Conservation (phyloP, 2,113 vertebrate genomes). For the Pseudorhombus dupliciocellatus region DNA sequence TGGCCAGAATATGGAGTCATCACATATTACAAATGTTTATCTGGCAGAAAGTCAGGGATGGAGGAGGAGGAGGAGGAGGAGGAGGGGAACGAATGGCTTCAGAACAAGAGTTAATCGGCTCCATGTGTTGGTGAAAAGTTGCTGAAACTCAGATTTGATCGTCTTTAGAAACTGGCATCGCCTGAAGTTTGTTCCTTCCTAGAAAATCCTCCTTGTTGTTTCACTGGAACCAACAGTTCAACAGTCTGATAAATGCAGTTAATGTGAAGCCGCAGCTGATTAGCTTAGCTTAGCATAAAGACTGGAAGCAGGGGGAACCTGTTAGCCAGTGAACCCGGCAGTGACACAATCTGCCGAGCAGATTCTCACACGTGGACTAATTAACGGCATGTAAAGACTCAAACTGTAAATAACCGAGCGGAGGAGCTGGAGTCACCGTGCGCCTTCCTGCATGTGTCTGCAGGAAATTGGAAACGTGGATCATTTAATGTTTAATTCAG, state of each 20-base stretch:
- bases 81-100: conserved; percentile 25
- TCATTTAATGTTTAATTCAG: too few species aligned
- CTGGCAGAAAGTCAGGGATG: conserved; percentile 37
- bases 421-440: too few species aligned
- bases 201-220: not conserved
- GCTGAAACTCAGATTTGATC: not conserved
- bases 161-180: not conserved
- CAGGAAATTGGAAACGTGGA: too few species aligned
- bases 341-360: too few species aligned
- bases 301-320: not conserved
- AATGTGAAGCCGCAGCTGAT: not conserved
- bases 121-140: conserved; percentile 49
- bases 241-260: not conserved
- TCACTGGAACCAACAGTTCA: not conserved
- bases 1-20: conserved; percentile 48
- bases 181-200: not conserved
- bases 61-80: not conserved
- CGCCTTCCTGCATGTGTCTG: too few species aligned
- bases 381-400: not conserved
- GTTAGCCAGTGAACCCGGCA: too few species aligned
- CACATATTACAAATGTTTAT: conserved; percentile 48
- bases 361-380: too few species aligned
- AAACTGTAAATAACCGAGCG: not conserved
- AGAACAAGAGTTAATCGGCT: conserved; percentile 36
- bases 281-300: conserved; percentile 1